Conservation (phyloP, 2,113 vertebrate species). For the Chionis minor region DNA sequence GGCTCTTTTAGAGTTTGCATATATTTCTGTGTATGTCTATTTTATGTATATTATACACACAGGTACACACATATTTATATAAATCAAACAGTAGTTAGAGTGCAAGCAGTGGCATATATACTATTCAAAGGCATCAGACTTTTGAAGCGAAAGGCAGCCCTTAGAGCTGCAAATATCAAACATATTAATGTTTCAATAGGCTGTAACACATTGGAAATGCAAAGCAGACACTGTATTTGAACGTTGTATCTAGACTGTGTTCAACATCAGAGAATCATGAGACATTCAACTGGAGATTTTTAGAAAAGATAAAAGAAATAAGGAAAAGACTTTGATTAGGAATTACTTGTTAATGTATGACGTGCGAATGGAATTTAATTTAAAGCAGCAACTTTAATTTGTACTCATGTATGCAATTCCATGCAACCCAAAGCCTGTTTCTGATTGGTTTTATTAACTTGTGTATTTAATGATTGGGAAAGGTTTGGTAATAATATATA, state of each 20-base stretch:
- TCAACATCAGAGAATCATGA: neutral
- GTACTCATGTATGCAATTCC: neutral
- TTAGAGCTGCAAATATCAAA: neutral
- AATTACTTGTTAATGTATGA: neutral
- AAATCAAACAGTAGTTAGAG: neutral
- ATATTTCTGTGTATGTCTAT: neutral
- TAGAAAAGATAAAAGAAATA: neutral
- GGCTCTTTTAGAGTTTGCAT: neutral
- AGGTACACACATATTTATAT: neutral
- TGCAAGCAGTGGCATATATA: neutral
- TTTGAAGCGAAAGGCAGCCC: neutral
- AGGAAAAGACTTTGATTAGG: neutral
- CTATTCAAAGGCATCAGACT: neutral
- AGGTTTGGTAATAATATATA: neutral
- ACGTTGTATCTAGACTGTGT: neutral
- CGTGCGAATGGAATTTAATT: neutral
- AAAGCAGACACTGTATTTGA: neutral
- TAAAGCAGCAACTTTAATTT: neutral
- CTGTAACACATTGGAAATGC: neutral
- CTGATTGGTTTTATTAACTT: neutral
- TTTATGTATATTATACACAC: neutral
- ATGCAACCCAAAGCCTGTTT: neutral
- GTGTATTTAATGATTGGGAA: neutral
- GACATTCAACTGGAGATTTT: neutral
- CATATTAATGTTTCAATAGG: neutral